Percentiles rank a stretch among this genome's conserved stretches.
Evolutionary conservation across 2,797 vertebrate genomes (phyloP).

Genomic region (Lithobates pipiens): DNA sequence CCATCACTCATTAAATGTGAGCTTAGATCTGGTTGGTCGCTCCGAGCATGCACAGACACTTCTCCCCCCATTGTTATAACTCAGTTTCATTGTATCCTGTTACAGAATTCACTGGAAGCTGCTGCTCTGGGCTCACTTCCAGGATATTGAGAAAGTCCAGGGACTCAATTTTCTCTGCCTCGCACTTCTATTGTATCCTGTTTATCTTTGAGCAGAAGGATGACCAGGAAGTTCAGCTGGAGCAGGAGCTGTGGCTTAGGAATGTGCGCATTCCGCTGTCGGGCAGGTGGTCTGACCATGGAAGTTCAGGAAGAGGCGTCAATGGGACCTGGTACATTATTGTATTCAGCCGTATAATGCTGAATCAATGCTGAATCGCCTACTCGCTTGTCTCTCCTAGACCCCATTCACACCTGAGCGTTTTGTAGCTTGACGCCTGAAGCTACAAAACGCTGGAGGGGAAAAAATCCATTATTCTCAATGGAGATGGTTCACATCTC

Average conservation of each 20-base stretch:
- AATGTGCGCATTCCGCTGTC: neutral
- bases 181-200: constrained; percentile 50
- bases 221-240: constrained; percentile 29
- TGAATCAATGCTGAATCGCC: no score
- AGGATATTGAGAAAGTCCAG: constrained; percentile 43
- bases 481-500: no score
- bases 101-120: neutral
- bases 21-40: neutral
- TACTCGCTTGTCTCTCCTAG: neutral
- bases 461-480: no score
- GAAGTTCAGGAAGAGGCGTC: neutral
- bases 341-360: neutral
- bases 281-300: neutral
- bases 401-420: no score
- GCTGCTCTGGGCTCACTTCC: constrained; percentile 17
- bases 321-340: neutral
- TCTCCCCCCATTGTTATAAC: neutral
- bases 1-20: no score
- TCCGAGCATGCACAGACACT: neutral
- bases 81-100: neutral
- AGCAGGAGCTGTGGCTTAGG: neutral
- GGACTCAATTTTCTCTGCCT: constrained; percentile 2
- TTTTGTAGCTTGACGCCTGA: no score
- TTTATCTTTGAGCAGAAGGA: constrained; percentile 43
- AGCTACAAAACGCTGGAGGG: no score